phyloP scores from a whole-genome alignment of 2,888 invertebrate species.

The Lissonota sp. region DNA sequence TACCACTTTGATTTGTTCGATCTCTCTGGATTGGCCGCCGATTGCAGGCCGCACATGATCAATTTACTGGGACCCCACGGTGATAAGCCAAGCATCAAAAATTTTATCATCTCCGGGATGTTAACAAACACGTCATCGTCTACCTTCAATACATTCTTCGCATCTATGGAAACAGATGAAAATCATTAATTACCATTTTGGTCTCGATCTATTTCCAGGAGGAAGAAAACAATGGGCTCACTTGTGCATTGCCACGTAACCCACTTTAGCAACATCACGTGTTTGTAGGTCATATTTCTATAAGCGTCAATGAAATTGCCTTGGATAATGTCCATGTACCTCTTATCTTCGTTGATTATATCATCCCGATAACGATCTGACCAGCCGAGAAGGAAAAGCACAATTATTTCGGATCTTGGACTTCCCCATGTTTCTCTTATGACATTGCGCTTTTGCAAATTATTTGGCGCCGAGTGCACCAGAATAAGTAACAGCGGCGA shows the following conservation, averaged over 20 bases:
- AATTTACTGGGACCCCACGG: conserved; percentile 87
- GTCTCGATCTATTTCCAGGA: not conserved
- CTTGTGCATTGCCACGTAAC: conserved; percentile 84
- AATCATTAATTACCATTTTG: not conserved
- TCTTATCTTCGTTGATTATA: conserved; percentile 80
- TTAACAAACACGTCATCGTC: conserved; percentile 85
- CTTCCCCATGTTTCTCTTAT: conserved; percentile 84
- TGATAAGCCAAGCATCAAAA: conserved; percentile 85
- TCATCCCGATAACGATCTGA: conserved; percentile 76
- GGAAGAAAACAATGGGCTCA: conserved; percentile 63
- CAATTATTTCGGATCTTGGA: conserved; percentile 73
- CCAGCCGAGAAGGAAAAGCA: conserved; percentile 83
- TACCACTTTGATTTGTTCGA: conserved; percentile 91
- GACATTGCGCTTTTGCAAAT: conserved; percentile 82
- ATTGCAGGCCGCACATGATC: conserved; percentile 87
- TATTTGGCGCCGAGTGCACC: conserved; percentile 84
- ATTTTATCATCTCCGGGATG: conserved; percentile 81
- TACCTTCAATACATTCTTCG: conserved; percentile 84
- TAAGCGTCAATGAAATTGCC: conserved; percentile 85
- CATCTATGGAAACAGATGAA: conserved; percentile 72
- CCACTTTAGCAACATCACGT: conserved; percentile 86
- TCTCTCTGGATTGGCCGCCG: conserved; percentile 86
- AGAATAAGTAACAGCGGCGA: conserved; percentile 82
- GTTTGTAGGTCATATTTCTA: conserved; percentile 86
- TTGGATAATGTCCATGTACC: conserved; percentile 84